Conservation (phyloP, 2,888 invertebrate genomes). For the Tenthredo mesomela region DNA sequence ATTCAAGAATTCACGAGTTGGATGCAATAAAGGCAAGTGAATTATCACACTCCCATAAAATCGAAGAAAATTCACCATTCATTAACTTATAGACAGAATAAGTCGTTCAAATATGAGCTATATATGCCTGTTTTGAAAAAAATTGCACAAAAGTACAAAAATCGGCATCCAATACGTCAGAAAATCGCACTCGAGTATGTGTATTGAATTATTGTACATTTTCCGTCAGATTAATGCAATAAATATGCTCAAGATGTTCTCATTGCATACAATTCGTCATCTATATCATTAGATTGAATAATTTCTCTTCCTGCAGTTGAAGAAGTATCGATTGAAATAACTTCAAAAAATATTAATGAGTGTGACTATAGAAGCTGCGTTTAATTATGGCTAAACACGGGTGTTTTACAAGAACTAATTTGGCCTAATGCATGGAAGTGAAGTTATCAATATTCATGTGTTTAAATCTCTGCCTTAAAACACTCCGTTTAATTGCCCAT, state of each 20-base stretch:
- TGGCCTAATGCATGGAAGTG: constrained; percentile 25
- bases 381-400: constrained; percentile 17
- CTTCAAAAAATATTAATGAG: neutral
- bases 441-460: constrained; percentile 38
- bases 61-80: neutral
- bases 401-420: constrained; percentile 13
- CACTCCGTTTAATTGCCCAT: neutral
- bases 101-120: neutral
- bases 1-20: neutral
- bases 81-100: neutral
- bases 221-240: too few species aligned
- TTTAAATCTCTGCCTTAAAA: constrained; percentile 2
- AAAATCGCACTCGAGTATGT: too few species aligned
- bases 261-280: neutral
- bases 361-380: neutral
- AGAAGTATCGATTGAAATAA: neutral
- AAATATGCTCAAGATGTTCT: too few species aligned
- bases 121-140: neutral
- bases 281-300: neutral
- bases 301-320: neutral
- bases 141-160: neutral
- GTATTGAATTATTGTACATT: too few species aligned
- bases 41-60: neutral
- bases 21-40: neutral
- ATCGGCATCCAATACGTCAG: too few species aligned